These are phyloP conservation scores for Ataeniobius toweri DNA, from an alignment of 2,797 vertebrate genomes.

Conservation along the genomic window DNA sequence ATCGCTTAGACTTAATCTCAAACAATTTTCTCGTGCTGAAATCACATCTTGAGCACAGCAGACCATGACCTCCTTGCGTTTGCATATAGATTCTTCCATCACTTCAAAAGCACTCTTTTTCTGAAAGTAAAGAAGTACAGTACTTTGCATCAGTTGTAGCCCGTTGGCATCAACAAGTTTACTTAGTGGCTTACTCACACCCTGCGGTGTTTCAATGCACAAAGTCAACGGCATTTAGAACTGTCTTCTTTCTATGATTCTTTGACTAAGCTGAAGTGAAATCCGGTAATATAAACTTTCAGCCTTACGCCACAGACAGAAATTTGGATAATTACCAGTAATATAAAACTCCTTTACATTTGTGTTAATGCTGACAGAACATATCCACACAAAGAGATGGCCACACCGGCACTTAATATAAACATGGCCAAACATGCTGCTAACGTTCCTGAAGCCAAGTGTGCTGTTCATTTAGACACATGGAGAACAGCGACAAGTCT, in stretches of 20 bases:
- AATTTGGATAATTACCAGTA: background rate
- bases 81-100: constrained; percentile 54
- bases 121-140: constrained; percentile 44
- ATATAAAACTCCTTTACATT: background rate
- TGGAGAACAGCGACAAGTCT: too few relatives aligned
- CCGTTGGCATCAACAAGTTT: constrained; percentile 47
- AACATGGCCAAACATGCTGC: too few relatives aligned
- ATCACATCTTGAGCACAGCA: constrained; percentile 32
- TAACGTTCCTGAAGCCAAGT: too few relatives aligned
- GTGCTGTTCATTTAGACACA: too few relatives aligned
- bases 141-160: constrained; percentile 47
- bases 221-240: constrained; percentile 29
- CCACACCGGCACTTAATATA: too few relatives aligned
- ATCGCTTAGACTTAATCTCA: constrained; percentile 51
- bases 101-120: constrained; percentile 55
- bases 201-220: constrained; percentile 32
- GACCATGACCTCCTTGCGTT: constrained; percentile 47
- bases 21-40: constrained; percentile 32
- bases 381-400: too few relatives aligned
- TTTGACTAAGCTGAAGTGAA: background rate
- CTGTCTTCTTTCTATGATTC: constrained; percentile 19
- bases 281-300: background rate
- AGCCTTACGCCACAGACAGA: background rate
- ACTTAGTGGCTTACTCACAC: constrained; percentile 32
- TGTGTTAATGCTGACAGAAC: background rate